Evolutionary conservation across 1,140 invertebrate genomes (phyloP).

Genomic region (Apis florea): DNA sequence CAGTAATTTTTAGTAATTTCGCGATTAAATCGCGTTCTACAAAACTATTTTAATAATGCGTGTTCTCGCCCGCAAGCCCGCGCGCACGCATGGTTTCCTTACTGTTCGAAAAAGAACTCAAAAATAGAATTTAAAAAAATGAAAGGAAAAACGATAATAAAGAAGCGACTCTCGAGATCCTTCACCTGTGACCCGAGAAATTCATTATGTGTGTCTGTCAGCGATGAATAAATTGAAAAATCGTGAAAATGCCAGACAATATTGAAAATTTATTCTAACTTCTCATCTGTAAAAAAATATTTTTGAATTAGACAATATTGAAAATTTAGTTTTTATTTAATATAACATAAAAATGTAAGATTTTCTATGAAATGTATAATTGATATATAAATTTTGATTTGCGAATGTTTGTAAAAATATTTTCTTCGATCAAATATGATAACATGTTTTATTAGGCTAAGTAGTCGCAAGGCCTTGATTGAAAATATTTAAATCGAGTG

Average conservation of each 20-base stretch:
- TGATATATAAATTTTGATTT: too few species aligned
- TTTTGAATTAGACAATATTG: too few species aligned
- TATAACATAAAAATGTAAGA: too few species aligned
- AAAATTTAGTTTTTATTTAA: too few species aligned
- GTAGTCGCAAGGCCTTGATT: too few species aligned
- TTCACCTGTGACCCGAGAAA: slow-evolving; percentile 69
- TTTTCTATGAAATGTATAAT: too few species aligned
- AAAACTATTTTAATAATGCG: slow-evolving; percentile 37
- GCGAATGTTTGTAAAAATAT: too few species aligned
- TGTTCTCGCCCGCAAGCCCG: neutral
- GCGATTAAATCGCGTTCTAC: slow-evolving; percentile 42
- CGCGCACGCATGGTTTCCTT: neutral
- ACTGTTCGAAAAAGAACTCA: neutral
- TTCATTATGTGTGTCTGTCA: slow-evolving; percentile 63
- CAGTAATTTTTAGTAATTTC: slow-evolving; percentile 40
- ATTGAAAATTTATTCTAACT: neutral
- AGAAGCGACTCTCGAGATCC: slow-evolving; percentile 60
- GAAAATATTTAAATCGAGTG: too few species aligned
- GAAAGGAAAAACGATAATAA: neutral
- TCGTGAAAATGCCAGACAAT: neutral
- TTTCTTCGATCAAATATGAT: too few species aligned
- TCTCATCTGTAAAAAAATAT: too few species aligned
- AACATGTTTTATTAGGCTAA: too few species aligned
- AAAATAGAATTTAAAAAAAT: neutral
- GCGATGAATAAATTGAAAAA: slow-evolving; percentile 42